These are phyloP conservation scores for Diarsia dahlii DNA, from an alignment of 2,888 invertebrate genomes.

Conservation along the genomic window DNA sequence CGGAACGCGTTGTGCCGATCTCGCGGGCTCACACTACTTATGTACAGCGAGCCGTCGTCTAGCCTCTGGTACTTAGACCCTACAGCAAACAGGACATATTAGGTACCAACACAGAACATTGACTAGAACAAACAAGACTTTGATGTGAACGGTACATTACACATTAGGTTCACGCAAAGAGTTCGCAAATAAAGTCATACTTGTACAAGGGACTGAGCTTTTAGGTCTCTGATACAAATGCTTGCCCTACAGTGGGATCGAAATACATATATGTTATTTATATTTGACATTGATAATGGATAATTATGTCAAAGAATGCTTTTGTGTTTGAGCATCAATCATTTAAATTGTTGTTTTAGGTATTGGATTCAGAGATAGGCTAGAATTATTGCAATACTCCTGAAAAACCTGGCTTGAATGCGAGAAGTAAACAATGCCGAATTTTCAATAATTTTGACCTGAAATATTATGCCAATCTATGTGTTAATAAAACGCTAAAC, in stretches of 20 bases:
- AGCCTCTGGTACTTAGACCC: slow-evolving; percentile 93
- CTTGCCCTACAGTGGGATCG: neutral
- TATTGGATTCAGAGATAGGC: neutral
- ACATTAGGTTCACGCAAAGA: too few relatives aligned
- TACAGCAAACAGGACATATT: slow-evolving; percentile 53
- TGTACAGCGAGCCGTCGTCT: slow-evolving; percentile 95
- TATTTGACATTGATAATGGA: neutral
- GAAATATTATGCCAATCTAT: neutral
- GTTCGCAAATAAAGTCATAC: neutral
- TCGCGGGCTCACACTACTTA: slow-evolving; percentile 94
- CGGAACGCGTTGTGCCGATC: slow-evolving; percentile 95
- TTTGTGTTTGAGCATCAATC: neutral
- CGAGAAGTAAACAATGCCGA: neutral
- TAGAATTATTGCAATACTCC: neutral
- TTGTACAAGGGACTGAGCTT: neutral
- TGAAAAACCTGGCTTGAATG: neutral
- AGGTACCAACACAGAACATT: neutral
- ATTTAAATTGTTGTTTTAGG: neutral
- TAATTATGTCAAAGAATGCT: too few relatives aligned
- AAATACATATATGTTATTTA: neutral
- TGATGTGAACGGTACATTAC: too few relatives aligned
- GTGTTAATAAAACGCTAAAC: neutral
- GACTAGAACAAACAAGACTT: neutral
- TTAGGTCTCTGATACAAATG: neutral
- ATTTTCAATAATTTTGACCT: neutral